These are phyloP conservation scores for Syrmaticus mikado DNA, from an alignment of 2,113 vertebrate genomes.

Conservation along the genomic window DNA sequence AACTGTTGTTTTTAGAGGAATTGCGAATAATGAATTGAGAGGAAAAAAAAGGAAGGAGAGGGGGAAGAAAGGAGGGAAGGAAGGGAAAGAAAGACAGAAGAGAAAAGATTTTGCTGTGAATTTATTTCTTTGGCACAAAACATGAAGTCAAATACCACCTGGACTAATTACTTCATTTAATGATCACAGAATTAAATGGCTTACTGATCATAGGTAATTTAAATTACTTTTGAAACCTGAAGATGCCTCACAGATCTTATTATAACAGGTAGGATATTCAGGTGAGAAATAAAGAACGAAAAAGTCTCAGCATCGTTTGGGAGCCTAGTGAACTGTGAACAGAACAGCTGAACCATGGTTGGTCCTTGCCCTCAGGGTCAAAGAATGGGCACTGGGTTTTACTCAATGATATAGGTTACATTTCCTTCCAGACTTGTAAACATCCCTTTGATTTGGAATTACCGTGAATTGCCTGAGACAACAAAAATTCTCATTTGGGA, in stretches of 20 bases:
- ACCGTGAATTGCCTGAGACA: background rate
- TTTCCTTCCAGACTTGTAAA: background rate
- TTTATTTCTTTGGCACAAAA: background rate
- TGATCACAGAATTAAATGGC: background rate
- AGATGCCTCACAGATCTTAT: background rate
- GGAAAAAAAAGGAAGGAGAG: no score
- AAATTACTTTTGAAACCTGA: background rate
- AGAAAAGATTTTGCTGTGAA: background rate
- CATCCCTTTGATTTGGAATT: background rate
- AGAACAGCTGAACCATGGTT: background rate
- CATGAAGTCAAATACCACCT: background rate
- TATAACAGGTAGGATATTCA: background rate
- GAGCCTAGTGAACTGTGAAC: background rate
- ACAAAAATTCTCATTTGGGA: background rate
- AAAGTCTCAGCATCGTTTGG: background rate
- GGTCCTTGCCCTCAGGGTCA: rapidly evolving
- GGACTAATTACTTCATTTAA: background rate
- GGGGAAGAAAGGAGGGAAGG: no score
- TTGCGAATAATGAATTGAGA: background rate
- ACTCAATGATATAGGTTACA: background rate
- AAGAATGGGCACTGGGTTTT: background rate
- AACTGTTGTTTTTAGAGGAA: background rate
- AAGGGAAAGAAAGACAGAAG: no score
- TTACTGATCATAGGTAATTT: background rate
- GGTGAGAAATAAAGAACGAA: background rate